Base-by-base conservation (phyloP, 92 coral and sea anemone genomes). In the Palythoa grandiflora region DNA sequence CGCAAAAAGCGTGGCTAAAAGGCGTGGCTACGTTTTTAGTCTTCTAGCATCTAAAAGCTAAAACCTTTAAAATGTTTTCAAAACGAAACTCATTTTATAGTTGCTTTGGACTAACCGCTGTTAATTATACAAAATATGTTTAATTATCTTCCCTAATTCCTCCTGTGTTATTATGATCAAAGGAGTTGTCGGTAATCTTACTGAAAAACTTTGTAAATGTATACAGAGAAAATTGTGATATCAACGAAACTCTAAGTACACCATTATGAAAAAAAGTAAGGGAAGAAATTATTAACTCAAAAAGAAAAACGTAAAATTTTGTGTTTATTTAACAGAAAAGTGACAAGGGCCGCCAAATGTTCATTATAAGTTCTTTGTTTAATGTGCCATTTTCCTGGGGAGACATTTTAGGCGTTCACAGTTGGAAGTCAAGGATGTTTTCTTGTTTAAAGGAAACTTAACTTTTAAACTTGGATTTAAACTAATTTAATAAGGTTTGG, bases 361-460 rank as follows among this genome's bases (percentile, higher is more conserved):
- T 52, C 47, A 28, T 54, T 53, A 53, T 38, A 52, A 57, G 14
- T 54, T 54, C 19, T 51, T 77, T 77, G 83, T 77, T 35, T 57
- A 77, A 5, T 1, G 12, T 50, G 20, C 83, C 38, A 38, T 77
- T 53, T 77, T 54, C 68, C 28, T 54, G 48, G 36, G 37, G 37
- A 75, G 60, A 48, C 36, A 7, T 12, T 35, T 6, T 21, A 11
- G 38, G 57, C 39, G 14, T 38, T 1, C 83, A 8, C 68, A 70
- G 75, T 0, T 10, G 50, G 83, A 38, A 77, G 13, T 68, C 28
- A 28, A 35, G 83, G 68, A 77, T 52, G 68, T 73, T 77, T 77
- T 77, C 9, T 54, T 77, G 50, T 77, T 54, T 51, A 77, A 77
- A 77, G 68, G 83, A 77, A 54, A 77, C 68, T 53, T 36, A 54